Evolutionary conservation across 2,797 vertebrate genomes (phyloP).

Genomic region (Macropus fuliginosus): DNA sequence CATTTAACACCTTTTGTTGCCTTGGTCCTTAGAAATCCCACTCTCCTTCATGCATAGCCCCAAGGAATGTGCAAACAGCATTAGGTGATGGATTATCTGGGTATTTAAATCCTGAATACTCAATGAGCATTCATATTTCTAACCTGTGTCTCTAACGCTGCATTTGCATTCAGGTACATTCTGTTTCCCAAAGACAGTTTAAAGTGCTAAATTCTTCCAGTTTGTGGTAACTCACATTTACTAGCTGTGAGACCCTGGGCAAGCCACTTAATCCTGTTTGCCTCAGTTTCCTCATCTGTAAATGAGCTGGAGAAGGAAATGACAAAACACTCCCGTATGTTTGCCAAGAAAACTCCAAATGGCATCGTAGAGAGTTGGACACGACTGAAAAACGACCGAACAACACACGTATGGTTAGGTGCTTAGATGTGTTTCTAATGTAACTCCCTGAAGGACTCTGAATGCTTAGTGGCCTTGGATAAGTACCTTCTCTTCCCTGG

Average conservation of each 20-base stretch:
- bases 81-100: slow-evolving; percentile 86
- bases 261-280: background rate
- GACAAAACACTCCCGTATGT: background rate
- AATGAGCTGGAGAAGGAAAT: background rate
- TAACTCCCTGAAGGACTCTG: background rate
- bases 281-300: background rate
- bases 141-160: slow-evolving; percentile 79
- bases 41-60: slow-evolving; percentile 85
- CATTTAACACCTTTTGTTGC: slow-evolving; percentile 87
- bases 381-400: background rate
- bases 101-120: slow-evolving; percentile 87
- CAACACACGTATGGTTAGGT: background rate
- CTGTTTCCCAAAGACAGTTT: slow-evolving; percentile 78
- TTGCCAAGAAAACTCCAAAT: background rate
- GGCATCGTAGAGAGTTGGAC: no score
- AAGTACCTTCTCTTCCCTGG: background rate
- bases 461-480: background rate
- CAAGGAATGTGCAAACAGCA: slow-evolving; percentile 87
- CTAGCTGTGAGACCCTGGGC: background rate
- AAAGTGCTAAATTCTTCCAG: slow-evolving; percentile 65
- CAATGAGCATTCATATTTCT: slow-evolving; percentile 87
- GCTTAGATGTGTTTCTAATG: background rate
- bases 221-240: background rate
- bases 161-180: slow-evolving; percentile 75
- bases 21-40: slow-evolving; percentile 85